A percentile compares a stretch with the other conserved stretches of the same genome.
These are phyloP conservation scores for Drosophila parabipectinata DNA, from an alignment of 1,140 invertebrate genomes.

Conservation along the genomic window DNA sequence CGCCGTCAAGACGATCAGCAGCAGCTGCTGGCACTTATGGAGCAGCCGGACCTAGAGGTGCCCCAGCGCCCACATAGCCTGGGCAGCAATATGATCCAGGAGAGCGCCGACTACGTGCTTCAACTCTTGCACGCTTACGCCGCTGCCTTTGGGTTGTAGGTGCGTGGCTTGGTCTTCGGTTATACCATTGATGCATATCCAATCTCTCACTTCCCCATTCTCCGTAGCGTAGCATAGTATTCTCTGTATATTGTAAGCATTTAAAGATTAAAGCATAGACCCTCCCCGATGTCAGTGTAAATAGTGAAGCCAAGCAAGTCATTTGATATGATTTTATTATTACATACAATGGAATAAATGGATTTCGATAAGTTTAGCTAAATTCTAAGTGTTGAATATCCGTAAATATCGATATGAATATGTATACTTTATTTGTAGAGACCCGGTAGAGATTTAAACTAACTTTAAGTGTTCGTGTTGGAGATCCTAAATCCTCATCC, in stretches of 20 bases:
- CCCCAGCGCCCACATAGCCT: slow-evolving; percentile 59
- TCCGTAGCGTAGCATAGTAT: slow-evolving; percentile 7
- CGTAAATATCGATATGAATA: slow-evolving; percentile 53
- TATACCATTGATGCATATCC: slow-evolving; percentile 35
- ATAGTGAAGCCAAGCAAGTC: slow-evolving; percentile 60
- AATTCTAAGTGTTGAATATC: slow-evolving; percentile 75
- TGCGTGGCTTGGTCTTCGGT: neutral
- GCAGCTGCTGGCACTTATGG: slow-evolving; percentile 24
- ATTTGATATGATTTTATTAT: slow-evolving; percentile 76
- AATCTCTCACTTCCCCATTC: slow-evolving; percentile 5
- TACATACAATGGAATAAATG: slow-evolving; percentile 42
- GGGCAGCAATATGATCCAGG: slow-evolving; percentile 67
- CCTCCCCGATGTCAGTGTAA: slow-evolving; percentile 48
- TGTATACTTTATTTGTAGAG: slow-evolving; percentile 34
- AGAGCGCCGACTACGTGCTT: slow-evolving; percentile 69
- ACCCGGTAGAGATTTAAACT: slow-evolving; percentile 57
- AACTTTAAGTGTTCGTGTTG: slow-evolving; percentile 45
- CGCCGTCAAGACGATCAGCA: slow-evolving; percentile 9
- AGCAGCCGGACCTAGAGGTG: slow-evolving; percentile 53
- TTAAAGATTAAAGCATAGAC: slow-evolving; percentile 18
- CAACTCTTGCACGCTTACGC: slow-evolving; percentile 69
- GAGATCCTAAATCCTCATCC: slow-evolving; percentile 33
- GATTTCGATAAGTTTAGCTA: slow-evolving; percentile 56
- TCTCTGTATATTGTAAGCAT: slow-evolving; percentile 24
- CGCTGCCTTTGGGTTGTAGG: slow-evolving; percentile 64